These are phyloP conservation scores for Lepidocolaptes lacrymiger DNA, from an alignment of 2,797 vertebrate species.

Conservation along the genomic window DNA sequence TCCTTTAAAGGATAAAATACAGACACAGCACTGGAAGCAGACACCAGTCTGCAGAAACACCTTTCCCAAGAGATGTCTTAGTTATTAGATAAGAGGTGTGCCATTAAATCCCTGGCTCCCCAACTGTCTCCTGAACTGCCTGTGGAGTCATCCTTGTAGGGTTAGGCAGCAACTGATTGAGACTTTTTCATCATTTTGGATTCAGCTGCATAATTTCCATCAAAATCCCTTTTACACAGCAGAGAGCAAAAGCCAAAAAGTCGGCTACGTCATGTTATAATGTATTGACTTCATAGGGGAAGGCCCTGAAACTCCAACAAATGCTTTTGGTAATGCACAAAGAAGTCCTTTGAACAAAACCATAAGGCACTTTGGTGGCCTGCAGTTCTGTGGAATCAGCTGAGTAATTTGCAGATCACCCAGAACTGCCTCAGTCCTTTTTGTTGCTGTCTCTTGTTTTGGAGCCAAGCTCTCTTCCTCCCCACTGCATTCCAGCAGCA, in stretches of 20 bases:
- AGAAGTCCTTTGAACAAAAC: neutral
- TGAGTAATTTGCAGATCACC: neutral
- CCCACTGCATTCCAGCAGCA: neutral
- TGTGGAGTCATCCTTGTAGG: neutral
- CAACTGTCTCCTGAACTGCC: neutral
- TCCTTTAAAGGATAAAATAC: neutral
- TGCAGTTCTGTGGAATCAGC: neutral
- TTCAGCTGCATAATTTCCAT: neutral
- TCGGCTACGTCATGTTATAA: neutral
- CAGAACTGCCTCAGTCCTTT: neutral
- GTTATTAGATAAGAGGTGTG: neutral
- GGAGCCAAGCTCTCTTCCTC: neutral
- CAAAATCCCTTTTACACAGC: neutral
- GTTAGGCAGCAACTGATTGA: neutral
- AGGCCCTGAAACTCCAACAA: neutral
- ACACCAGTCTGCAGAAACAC: neutral
- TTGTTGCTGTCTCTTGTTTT: neutral
- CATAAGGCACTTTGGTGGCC: fast-evolving
- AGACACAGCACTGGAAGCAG: neutral
- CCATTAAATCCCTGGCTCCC: neutral
- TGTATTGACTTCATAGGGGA: neutral
- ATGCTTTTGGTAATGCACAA: neutral
- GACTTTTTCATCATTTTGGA: neutral
- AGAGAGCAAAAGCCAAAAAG: neutral
- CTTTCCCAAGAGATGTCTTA: neutral